Percentiles rank a stretch among this genome's conserved stretches.
These are phyloP conservation scores for Bos taurus DNA, from an alignment of 2,113 vertebrate genomes.

Conservation along the genomic window ARS-UCD2.0 NC_037337.1:38692001-38692500, in stretches of 20 bases:
- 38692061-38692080: too few species aligned
- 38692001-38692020: too few species aligned
- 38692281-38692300: background rate
- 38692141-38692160: background rate
- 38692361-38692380: background rate
- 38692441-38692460: background rate
- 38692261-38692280: background rate
- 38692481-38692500: background rate
- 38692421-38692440: background rate
- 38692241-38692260: rapidly evolving
- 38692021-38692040: too few species aligned
- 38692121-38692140: background rate
- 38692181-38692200: background rate
- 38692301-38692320: background rate
- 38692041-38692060: too few species aligned
- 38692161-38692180: background rate
- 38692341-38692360: background rate
- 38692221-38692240: background rate
- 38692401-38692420: background rate
- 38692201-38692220: background rate
- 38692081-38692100: too few species aligned
- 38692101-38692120: too few species aligned
- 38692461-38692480: background rate
- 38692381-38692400: background rate
- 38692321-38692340: background rate